Base-by-base conservation (phyloP, 2,797 vertebrate genomes). In the Periophthalmus magnuspinnatus region DNA sequence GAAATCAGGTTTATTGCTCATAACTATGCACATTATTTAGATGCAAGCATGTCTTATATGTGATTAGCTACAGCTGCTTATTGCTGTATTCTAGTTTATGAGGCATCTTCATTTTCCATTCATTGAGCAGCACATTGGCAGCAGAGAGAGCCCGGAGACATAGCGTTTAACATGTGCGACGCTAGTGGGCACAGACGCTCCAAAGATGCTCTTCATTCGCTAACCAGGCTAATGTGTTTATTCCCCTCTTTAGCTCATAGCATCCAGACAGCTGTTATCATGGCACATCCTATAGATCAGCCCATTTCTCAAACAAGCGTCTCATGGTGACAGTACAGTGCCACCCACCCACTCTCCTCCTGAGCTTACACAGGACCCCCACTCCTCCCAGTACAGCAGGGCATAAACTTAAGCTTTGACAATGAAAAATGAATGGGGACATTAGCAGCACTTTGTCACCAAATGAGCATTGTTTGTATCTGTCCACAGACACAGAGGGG, bases 361-460 rank as follows among this genome's bases (percentile, higher is more conserved):
- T 19, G 4, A 70, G 71, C 34, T 62, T 56, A 56, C 59, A 61
- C 57, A 48, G 21, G 69, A 68, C 70, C 70, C 59, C 21, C 19
- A 59, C 74, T 61, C 33, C 36, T 81, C 72, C 79, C 81, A 10
- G 9, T 8, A 68, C 60, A 75, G 84, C 75, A 5, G 41, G 41
- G 41, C 41, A 1, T 45, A 14, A 4, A 14, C 41, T 45, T 45
- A 45, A 72, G 65, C 78, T 50, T 72, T 84, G 73, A 68, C n/a
- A 17, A 70, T 88, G 75, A 89, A 79, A 89, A 85, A 87, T 86
- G 81, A 64, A 85, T 71, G 10, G 32, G 34, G 76, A 83, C 83
- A 88, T 89, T 81, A 88, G 72, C 21, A 5, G 74, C 75, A 75
- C 65, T 89, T 85, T 87, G 88, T 86, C 81, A 79, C 58, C 1